Conservation (phyloP, 2,113 vertebrate genomes). For the Elanoides forficatus region DNA sequence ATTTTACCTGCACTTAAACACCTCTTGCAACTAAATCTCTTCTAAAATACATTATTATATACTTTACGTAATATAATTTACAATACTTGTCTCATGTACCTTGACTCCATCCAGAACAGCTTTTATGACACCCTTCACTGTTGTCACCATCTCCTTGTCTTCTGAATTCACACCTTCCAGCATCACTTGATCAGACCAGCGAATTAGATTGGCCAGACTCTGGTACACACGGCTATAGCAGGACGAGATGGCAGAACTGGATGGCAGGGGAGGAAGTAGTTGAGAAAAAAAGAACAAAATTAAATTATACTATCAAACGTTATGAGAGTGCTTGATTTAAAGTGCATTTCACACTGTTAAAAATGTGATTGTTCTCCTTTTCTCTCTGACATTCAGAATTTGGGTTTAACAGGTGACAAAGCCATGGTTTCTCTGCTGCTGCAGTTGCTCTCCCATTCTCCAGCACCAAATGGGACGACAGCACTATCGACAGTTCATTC, state of each 20-base stretch:
- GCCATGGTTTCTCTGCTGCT: not conserved
- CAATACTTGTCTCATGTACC: constrained; percentile 59
- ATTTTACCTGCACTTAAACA: not conserved
- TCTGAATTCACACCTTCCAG: constrained; percentile 92
- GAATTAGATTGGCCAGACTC: constrained; percentile 95
- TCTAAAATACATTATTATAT: not conserved
- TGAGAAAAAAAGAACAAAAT: not conserved
- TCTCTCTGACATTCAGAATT: not conserved
- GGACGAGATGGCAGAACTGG: constrained; percentile 91
- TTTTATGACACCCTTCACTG: constrained; percentile 93
- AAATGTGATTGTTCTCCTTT: not conserved
- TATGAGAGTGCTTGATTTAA: not conserved
- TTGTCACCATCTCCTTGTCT: constrained; percentile 91
- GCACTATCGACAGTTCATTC: not conserved
- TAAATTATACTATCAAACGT: not conserved
- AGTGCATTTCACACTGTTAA: not conserved
- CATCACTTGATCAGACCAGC: constrained; percentile 98
- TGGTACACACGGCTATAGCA: constrained; percentile 96
- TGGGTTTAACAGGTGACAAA: not conserved
- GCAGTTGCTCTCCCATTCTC: not conserved
- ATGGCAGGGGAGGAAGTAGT: not conserved
- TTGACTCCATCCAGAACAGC: constrained; percentile 97
- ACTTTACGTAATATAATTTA: not conserved
- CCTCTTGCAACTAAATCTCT: not conserved
- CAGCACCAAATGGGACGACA: not conserved